Conservation (phyloP, 2,797 vertebrate species). For the Anguilla marmorata region DNA sequence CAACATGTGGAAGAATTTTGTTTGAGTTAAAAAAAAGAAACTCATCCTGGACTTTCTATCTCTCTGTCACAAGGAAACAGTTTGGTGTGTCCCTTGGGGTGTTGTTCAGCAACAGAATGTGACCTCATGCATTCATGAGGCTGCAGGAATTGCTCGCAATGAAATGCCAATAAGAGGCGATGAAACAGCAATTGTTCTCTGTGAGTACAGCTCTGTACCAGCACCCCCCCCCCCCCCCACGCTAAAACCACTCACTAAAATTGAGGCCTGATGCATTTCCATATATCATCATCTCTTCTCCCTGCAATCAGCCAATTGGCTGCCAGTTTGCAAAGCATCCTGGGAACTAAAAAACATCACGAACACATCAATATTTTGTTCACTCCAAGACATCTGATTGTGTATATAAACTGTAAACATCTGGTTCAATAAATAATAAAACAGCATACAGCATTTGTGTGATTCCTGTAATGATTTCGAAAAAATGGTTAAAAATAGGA, state of each 20-base stretch:
- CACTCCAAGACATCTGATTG: not conserved
- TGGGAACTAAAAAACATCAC: not conserved
- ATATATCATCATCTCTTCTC: constrained; percentile 2
- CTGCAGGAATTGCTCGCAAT: not conserved
- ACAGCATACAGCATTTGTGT: not conserved
- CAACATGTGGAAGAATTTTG: not conserved
- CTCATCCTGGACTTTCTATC: not conserved
- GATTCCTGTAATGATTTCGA: not conserved
- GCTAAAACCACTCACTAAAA: not conserved
- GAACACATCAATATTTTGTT: not conserved
- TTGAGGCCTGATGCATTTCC: constrained; percentile 5
- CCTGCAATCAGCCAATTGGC: not conserved
- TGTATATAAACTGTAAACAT: not conserved
- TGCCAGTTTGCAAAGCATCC: not conserved
- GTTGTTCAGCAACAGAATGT: not conserved
- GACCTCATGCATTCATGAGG: not conserved
- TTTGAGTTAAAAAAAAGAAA: not conserved
- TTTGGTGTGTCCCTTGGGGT: not conserved
- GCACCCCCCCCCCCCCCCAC: not conserved
- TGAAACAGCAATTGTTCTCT: not conserved
- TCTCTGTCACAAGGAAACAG: not conserved
- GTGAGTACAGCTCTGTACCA: not conserved
- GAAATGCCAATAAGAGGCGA: not conserved
- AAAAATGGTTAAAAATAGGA: not conserved
- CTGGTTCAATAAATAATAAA: not conserved